Evolutionary conservation across 35 echinoderm and acorn worm genomes (phyloP).

Genomic region (Heliocidaris erythrogramma): DNA sequence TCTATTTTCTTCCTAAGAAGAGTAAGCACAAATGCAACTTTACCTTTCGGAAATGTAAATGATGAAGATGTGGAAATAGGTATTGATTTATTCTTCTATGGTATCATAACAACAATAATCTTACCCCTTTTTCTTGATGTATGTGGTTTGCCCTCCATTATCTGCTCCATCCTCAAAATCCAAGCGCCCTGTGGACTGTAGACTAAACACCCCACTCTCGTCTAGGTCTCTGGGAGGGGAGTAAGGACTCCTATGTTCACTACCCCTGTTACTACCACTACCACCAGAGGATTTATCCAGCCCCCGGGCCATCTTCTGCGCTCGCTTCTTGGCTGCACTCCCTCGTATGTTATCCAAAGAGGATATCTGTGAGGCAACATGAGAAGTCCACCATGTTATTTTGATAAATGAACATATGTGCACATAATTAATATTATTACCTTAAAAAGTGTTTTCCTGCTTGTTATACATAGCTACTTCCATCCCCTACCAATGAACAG

Average conservation of each 20-base stretch:
- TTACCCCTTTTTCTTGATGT: conserved; percentile 32
- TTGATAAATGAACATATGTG: not conserved
- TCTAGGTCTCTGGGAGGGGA: conserved; percentile 35
- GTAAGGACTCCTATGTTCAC: conserved; percentile 6
- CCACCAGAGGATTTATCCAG: not conserved
- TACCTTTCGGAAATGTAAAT: too few species aligned
- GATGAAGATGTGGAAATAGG: too few species aligned
- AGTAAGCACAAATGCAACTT: too few species aligned
- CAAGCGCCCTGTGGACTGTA: conserved; percentile 55
- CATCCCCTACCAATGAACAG: too few species aligned
- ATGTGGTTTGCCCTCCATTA: conserved; percentile 8
- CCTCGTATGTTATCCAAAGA: conserved; percentile 59
- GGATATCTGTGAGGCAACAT: not conserved
- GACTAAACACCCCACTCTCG: conserved; percentile 66
- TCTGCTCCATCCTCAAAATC: conserved; percentile 15
- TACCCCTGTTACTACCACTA: not conserved
- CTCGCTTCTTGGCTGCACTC: conserved; percentile 85
- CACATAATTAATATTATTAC: not conserved
- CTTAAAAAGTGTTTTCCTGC: too few species aligned
- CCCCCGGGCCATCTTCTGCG: conserved; percentile 61
- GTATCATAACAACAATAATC: not conserved
- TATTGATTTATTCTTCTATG: too few species aligned
- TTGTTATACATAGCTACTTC: too few species aligned
- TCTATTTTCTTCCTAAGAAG: too few species aligned
- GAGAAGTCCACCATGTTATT: not conserved